Base-by-base conservation (phyloP, 2,113 vertebrate species). In the Formicarius rufipectus region DNA sequence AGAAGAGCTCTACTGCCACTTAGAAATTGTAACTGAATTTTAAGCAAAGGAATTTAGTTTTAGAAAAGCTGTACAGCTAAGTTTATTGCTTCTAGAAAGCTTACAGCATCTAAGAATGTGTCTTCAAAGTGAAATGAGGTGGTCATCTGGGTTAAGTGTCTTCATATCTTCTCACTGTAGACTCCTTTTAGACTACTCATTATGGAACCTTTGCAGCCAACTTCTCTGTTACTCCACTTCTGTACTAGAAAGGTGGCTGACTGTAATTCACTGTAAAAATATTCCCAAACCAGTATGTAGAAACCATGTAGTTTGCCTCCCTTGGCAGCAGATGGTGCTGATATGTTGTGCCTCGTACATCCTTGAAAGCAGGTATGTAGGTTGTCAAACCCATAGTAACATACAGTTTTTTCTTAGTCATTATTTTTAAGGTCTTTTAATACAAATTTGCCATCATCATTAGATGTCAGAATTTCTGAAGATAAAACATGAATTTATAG, bases 251-350 rank as follows among this genome's bases (percentile, higher is more conserved):
- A 50, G 0, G 0, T 24, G 17, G 12, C 5, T 49, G 42, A 64
- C 85, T 76, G 37, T 39, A 50, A 5, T 12, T 74, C 20, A 2
- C 4, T 16, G 39, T 62, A 18, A 76, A 91, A 84, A 24, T 18
- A 50, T 14, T 64, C 24, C 28, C 15, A 35, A 24, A 4, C 4
- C 1, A 0, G 0, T 19, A 14, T 6, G 19, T 47, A 44, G 14
- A 78, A 84, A 59, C 3, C 6, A 2, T 87, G 89, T 25, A 55
- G 24, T 92, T 94, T 72, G 60, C 47, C 12, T 16, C 30, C 4
- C 4, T 12, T 31, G 63, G 17, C 97, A 87, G 91, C 64, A 97
- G 95, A 64, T 95, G 96, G 94, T 91, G 96, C 95, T 96, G 69
- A 33, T 56, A 62, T 5, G 63, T 87, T 93, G 47, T 84, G 69